Base-by-base conservation (phyloP, 2,113 vertebrate species). In the Gambusia holbrooki region DNA sequence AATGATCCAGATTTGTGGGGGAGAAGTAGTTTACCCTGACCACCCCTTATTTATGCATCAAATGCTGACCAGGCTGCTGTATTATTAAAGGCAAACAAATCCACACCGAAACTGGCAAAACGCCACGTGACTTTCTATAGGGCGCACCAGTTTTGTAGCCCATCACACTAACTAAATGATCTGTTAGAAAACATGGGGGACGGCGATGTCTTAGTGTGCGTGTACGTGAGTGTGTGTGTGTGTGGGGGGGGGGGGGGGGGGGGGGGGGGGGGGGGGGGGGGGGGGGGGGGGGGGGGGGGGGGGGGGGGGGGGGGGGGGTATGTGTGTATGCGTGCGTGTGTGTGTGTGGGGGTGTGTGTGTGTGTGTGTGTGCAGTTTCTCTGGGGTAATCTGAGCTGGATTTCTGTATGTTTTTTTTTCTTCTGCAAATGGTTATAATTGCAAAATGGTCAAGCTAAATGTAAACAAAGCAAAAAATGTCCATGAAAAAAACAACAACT, bases 41-140 rank as follows among this genome's bases (percentile, higher is more conserved):
- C 84, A 85, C 5, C 73, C 61, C 73, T 88, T 87, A 87, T 90
- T 87, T 87, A 84, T 85, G 85, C 79, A 85, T 75, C 78, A 77
- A 89, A 86, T 75, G 71, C 84, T 82, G 84, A 86, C 87, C 84
- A 64, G 77, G 69, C 76, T 81, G 40, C 58, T 66, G 85, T 66
- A 84, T 87, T 90, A 89, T 90, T 87, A 89, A 82, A 86, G 74
- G 82, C 82, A 89, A 87, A 91, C 84, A 86, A 54, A 79, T 87
- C 88, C 81, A 83, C 76, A 74, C 66, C 71, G 83, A 73, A 84
- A 33, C 71, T 88, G 89, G 87, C 87, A 83, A 72, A 51, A 69
- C 68, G 85, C 90, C 87, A 90, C 69, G 70, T 77, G 81, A 86
- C 81, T 84, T 83, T 76, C 81, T 78, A 81, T 79, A 71, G 79